Conservation (phyloP, 2,888 invertebrate genomes). For the Mythimna vitellina region DNA sequence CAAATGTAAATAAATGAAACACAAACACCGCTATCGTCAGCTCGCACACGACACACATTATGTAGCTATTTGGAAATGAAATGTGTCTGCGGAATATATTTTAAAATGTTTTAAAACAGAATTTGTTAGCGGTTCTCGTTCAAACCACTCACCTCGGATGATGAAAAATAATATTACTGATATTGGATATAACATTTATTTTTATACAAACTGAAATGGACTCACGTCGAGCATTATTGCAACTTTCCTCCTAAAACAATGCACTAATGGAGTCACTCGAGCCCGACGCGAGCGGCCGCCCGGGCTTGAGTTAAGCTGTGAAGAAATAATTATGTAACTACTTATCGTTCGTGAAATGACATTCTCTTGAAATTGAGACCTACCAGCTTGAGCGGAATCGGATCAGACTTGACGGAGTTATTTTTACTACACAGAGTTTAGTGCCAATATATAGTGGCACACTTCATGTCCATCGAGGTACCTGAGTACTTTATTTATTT, state of each 20-base stretch:
- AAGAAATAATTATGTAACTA: background rate
- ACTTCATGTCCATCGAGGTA: background rate
- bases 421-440: background rate
- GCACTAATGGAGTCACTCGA: background rate
- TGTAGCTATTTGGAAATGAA: background rate
- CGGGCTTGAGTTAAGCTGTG: background rate
- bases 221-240: background rate
- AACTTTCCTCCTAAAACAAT: background rate
- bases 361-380: background rate
- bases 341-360: background rate
- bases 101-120: background rate
- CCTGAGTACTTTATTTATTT: background rate
- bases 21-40: conserved; percentile 8
- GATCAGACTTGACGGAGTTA: background rate
- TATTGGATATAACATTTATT: no score
- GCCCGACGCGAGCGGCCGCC: background rate
- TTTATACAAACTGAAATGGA: no score
- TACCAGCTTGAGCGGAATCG: background rate
- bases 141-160: background rate
- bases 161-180: background rate
- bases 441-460: no score
- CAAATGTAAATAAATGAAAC: background rate
- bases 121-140: background rate
- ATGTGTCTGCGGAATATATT: background rate
- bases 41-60: background rate